phyloP scores from a whole-genome alignment of 1,140 invertebrate species.

The Brachionus koreanus region DNA sequence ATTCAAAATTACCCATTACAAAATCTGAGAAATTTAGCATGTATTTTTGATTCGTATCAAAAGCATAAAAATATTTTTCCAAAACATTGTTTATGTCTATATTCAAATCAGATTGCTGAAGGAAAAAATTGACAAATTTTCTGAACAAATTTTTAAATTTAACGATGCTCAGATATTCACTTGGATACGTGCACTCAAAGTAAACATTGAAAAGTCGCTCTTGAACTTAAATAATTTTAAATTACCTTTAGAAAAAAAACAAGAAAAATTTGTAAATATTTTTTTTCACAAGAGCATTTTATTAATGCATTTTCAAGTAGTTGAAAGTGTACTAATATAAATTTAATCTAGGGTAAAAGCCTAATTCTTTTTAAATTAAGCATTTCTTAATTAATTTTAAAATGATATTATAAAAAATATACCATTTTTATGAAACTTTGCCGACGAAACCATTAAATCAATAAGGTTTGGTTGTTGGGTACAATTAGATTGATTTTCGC shows the following conservation, averaged over 20 bases:
- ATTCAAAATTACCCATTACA: slow-evolving; percentile 23
- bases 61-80: slow-evolving; percentile 35
- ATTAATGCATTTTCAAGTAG: no score
- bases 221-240: slow-evolving; percentile 5
- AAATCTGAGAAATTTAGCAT: slow-evolving; percentile 2
- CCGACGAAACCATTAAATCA: slow-evolving; percentile 54
- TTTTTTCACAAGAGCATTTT: no score
- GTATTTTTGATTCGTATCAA: slow-evolving; percentile 21
- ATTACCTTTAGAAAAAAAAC: not conserved
- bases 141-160: slow-evolving; percentile 25
- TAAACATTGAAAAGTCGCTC: slow-evolving; percentile 14
- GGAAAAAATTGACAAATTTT: not conserved
- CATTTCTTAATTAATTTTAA: no score
- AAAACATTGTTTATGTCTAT: not conserved
- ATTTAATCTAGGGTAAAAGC: not conserved
- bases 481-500: not conserved
- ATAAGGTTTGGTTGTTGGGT: slow-evolving; percentile 45
- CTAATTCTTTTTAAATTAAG: not conserved
- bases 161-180: slow-evolving; percentile 40
- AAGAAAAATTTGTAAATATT: no score
- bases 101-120: not conserved
- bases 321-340: no score
- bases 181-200: slow-evolving; percentile 41
- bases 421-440: slow-evolving; percentile 50
- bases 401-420: not conserved